Base-by-base conservation (phyloP, 2,797 vertebrate species). In the Dipus sagitta region DNA sequence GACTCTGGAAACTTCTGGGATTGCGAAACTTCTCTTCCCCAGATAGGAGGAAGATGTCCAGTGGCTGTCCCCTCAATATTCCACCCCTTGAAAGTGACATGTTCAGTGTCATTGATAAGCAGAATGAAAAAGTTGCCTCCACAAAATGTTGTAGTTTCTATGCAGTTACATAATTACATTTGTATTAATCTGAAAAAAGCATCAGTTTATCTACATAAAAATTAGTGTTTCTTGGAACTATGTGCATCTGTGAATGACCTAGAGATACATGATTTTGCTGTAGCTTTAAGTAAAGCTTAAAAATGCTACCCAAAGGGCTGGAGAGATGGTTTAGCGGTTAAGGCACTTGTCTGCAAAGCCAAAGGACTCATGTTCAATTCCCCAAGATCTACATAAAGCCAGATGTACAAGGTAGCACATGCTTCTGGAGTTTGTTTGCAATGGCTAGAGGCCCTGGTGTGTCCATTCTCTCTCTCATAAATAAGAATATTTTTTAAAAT, bases 281-380 rank as follows among this genome's bases (percentile, higher is more conserved):
- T 42, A 3, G 28, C 28, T 94, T 95, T 92, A 62, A 10, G 23
- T 60, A 60, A 68, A 13, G 81, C 30, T 92, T 71, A 8, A 76
- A 47, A 81, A 74, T 38, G 13, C 13, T 85, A 15, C 52, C 24
- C 28, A 76, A 65, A 47, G 47, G 7, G 8, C 6, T 47, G 47
- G 47, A 47, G 47, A 47, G 47, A 47, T 47, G 47, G 47, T 11
- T 47, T 47, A 47, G 47, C 47, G 2, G 11, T 47, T 9, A 47
- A 47, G 47, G 47, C 47, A 47, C 47, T 47, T 47, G 47, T 11
- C 47, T 47, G 9, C 11, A 47, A 47, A 47, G 47, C 47, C 11
- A 47, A 47, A 47, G 47, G 9, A 47, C 47, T 11, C 47, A 47
- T 11, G 11, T 47, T 47, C 47, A 47, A 47, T 47, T 47, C 47